Evolutionary conservation across 2,113 vertebrate genomes (phyloP).

Genomic region (Dicaeum eximium): DNA sequence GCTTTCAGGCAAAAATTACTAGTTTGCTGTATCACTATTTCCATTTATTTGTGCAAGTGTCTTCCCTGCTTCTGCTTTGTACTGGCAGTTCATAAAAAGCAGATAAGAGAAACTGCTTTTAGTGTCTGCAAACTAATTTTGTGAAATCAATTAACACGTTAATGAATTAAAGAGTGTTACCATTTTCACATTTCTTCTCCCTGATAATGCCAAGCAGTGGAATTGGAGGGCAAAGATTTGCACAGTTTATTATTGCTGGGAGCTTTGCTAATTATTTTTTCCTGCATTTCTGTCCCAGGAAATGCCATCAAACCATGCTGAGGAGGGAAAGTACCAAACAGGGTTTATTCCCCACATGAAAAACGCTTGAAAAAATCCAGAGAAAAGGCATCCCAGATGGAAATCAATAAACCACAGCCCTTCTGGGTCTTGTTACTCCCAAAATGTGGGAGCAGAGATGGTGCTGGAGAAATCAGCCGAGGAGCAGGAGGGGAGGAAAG

Average conservation of each 20-base stretch:
- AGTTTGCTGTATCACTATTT: background rate
- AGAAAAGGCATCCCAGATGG: background rate
- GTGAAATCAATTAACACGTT: constrained; percentile 1
- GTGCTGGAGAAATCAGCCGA: background rate
- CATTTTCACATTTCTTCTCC: background rate
- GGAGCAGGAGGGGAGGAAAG: background rate
- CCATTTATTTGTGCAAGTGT: background rate
- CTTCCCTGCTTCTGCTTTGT: background rate
- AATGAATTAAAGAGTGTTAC: background rate
- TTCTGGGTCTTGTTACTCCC: background rate
- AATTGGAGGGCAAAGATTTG: background rate
- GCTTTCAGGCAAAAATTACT: constrained; percentile 3
- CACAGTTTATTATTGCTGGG: background rate
- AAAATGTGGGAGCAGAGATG: background rate
- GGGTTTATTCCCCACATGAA: accelerated
- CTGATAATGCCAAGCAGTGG: background rate
- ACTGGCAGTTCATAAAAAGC: background rate
- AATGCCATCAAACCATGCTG: background rate
- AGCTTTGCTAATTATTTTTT: background rate
- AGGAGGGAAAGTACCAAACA: background rate
- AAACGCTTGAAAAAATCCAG: background rate
- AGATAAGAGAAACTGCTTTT: background rate
- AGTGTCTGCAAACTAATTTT: background rate
- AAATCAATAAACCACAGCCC: background rate
- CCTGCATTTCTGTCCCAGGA: background rate